Percentiles rank a stretch among this genome's conserved stretches.
These are phyloP conservation scores for Onychomys torridus DNA, from an alignment of 2,797 vertebrate genomes.

Conservation along the genomic window DNA sequence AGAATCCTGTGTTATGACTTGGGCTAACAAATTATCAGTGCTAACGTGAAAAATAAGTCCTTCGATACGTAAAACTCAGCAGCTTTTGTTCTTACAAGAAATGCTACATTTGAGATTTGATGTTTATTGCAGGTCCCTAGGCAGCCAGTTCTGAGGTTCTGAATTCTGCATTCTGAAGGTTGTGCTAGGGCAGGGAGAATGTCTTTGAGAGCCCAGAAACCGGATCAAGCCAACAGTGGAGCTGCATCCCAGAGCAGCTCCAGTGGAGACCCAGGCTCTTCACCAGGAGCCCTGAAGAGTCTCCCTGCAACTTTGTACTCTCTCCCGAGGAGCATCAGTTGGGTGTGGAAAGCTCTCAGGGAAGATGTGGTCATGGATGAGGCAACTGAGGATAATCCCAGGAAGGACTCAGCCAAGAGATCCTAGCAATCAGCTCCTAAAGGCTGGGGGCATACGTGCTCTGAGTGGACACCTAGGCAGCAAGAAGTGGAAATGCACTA, in stretches of 20 bases:
- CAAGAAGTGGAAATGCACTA: background rate
- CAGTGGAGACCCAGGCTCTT: background rate
- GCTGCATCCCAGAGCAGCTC: background rate
- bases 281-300: background rate
- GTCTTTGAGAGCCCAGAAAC: background rate
- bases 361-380: background rate
- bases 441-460: background rate
- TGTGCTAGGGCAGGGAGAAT: background rate
- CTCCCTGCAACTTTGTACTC: background rate
- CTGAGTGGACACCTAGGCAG: background rate
- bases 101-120: constrained; percentile 8
- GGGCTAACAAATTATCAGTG: background rate
- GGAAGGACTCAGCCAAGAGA: background rate
- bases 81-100: constrained; percentile 38
- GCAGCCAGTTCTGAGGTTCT: constrained; percentile 5
- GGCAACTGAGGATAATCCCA: constrained; percentile 3
- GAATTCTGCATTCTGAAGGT: background rate
- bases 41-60: constrained; percentile 24
- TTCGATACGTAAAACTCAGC: constrained; percentile 15
- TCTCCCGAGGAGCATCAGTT: background rate
- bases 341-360: background rate
- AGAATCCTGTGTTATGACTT: background rate
- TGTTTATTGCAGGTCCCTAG: background rate
- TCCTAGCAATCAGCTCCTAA: background rate
- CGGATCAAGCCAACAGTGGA: background rate